A percentile compares a stretch with the other conserved stretches of the same genome.
Evolutionary conservation across 1,140 invertebrate species (phyloP).

Genomic region (Zaprionus nigranus): DNA sequence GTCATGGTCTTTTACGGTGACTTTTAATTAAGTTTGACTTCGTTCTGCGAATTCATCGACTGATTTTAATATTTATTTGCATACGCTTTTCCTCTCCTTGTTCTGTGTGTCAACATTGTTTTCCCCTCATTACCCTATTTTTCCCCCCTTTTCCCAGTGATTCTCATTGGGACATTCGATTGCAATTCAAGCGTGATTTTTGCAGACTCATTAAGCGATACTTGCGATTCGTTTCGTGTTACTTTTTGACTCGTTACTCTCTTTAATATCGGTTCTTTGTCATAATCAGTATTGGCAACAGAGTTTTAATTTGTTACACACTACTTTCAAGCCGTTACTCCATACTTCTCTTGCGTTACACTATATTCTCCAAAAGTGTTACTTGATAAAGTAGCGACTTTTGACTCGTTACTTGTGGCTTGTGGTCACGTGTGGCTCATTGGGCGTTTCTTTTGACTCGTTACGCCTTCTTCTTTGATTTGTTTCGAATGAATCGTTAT

Average conservation of each 20-base stretch:
- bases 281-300: neutral
- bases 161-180: neutral
- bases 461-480: neutral
- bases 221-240: neutral
- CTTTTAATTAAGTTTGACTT: conserved; percentile 53
- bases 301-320: neutral
- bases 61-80: conserved; percentile 54
- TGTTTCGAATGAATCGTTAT: neutral
- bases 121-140: neutral
- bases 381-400: neutral
- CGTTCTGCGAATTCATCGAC: conserved; percentile 36
- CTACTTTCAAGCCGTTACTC: neutral
- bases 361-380: neutral
- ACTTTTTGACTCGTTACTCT: neutral
- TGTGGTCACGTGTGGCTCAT: neutral
- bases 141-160: neutral
- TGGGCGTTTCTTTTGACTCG: neutral
- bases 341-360: neutral
- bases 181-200: neutral
- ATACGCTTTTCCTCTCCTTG: conserved; percentile 29
- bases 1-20: conserved; percentile 5
- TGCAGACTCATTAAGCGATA: conserved; percentile 1
- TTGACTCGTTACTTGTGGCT: neutral
- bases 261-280: neutral
- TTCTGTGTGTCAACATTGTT: conserved; percentile 32